Evolutionary conservation across 30 jellyfish, hydroid and myxozoan genomes (phyloP), one percentile per base, ranked within the genome.

Genomic region (Morbakka virulenta): DNA sequence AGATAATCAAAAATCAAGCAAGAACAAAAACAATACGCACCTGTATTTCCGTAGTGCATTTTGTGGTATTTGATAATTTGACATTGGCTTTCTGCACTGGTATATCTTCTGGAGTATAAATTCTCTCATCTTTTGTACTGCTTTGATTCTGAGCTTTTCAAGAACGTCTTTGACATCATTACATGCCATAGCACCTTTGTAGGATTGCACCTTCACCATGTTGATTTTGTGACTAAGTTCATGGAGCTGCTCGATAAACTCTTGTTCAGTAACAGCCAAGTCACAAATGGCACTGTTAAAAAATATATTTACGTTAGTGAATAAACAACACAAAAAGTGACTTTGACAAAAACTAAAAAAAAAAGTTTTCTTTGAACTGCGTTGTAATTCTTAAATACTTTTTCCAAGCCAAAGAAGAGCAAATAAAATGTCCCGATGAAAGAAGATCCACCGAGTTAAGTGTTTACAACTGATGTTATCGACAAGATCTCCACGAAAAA

Each of bases 1-100:
- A n/a, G 61, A 47, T n/a, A 47, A n/a, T 47, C 14, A 47, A 13
- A 57, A 57, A n/a, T n/a, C n/a, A n/a, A n/a, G n/a, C n/a, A n/a
- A 23, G 22, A 28, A 13, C 2, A 25, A 48, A 28, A 17, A 57
- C 11, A 28, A 6, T 27, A 0, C 13, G 2, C 32, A 92, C 98
- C 98, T 92, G 72, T 92, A 86, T 63, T 92, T 92, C 36, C 85
- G 84, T 63, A 92, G 87, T 14, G 98, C 93, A 86, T 92, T 92
- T 68, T 92, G 98, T 11, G 94, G 95, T 0, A 92, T 91, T 49
- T 86, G 96, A 51, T 92, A 92, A 71, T 92, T 92, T 4, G 98
- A 92, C 81, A 92, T 80, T 36, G 98, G 98, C 50, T 92, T 92
- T 69, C 98, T 69, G 84, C 98, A 92, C 65, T 69, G 93, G 76